Evolutionary conservation across 1,140 invertebrate species (phyloP).

Genomic region (Trichonephila clavata): DNA sequence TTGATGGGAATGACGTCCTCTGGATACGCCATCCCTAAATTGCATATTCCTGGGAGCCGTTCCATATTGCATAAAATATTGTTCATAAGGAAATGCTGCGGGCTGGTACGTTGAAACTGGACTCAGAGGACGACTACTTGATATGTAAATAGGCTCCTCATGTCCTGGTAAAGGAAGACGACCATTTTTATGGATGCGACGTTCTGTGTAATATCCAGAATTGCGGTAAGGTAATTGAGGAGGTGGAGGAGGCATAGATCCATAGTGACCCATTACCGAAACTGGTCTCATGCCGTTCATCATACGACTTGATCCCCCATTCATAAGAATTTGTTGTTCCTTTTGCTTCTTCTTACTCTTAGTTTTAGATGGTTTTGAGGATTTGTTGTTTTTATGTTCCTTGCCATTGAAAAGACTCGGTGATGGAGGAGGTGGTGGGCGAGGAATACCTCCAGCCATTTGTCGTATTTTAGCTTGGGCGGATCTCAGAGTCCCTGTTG

Average conservation of each 20-base stretch:
- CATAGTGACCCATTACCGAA: slow-evolving; percentile 76
- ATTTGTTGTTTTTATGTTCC: slow-evolving; percentile 64
- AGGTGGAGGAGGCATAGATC: slow-evolving; percentile 77
- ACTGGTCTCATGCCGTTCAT: slow-evolving; percentile 69
- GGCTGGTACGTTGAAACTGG: slow-evolving; percentile 85
- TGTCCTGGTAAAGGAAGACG: slow-evolving; percentile 77
- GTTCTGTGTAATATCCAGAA: slow-evolving; percentile 72
- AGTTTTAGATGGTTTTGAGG: slow-evolving; percentile 67
- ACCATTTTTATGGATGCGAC: slow-evolving; percentile 69
- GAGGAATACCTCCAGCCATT: slow-evolving; percentile 88
- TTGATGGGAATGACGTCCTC: slow-evolving; percentile 10
- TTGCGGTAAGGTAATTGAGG: slow-evolving; percentile 76
- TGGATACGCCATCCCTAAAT: neutral
- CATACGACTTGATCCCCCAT: slow-evolving; percentile 38
- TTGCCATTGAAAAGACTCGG: slow-evolving; percentile 75
- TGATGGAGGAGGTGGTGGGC: slow-evolving; percentile 81
- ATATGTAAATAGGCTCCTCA: slow-evolving; percentile 86
- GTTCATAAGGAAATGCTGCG: slow-evolving; percentile 85
- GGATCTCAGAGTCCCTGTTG: slow-evolving; percentile 79
- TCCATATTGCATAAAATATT: slow-evolving; percentile 78
- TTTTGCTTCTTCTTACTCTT: slow-evolving; percentile 74
- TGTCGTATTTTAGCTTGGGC: slow-evolving; percentile 85
- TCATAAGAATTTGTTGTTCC: slow-evolving; percentile 54
- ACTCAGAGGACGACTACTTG: slow-evolving; percentile 83
- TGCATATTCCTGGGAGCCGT: slow-evolving; percentile 72